Conservation (phyloP, 2,797 vertebrate genomes). For the Thamnophis elegans region DNA sequence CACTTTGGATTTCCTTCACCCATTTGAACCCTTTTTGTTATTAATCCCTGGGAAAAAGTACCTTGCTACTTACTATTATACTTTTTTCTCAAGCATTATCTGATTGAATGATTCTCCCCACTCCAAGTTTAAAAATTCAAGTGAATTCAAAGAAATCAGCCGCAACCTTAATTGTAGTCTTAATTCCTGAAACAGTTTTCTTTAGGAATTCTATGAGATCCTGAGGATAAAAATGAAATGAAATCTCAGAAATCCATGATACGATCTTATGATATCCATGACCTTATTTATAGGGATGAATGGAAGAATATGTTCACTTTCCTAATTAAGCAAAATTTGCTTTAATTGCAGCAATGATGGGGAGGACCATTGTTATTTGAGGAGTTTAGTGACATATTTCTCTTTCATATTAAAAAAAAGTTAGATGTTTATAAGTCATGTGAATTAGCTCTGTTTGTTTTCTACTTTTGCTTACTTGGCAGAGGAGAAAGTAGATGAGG, state of each 20-base stretch:
- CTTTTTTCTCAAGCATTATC: not conserved
- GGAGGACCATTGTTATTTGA: not conserved
- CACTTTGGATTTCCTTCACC: not conserved
- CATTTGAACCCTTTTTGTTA: not conserved
- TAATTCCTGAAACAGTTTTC: not conserved
- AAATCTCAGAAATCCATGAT: too few species aligned
- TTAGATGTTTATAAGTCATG: not conserved
- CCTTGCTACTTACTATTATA: not conserved
- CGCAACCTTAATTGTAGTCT: too few species aligned
- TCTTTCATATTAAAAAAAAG: not conserved
- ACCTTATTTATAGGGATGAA: not conserved
- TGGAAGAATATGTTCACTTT: not conserved
- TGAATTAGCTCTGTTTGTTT: not conserved
- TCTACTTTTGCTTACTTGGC: not conserved
- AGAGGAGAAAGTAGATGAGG: not conserved
- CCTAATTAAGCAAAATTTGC: not conserved
- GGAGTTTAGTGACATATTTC: not conserved
- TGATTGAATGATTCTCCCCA: not conserved
- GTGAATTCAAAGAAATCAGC: not conserved
- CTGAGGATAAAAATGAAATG: not conserved
- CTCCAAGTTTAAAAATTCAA: not conserved
- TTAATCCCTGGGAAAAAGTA: not conserved
- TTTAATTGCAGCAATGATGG: not conserved
- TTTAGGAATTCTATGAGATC: not conserved
- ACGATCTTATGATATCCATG: not conserved